Percentiles rank a stretch among this genome's conserved stretches.
Evolutionary conservation across 2,797 vertebrate species (phyloP).

Genomic region (Paramormyrops hopkinsi): DNA sequence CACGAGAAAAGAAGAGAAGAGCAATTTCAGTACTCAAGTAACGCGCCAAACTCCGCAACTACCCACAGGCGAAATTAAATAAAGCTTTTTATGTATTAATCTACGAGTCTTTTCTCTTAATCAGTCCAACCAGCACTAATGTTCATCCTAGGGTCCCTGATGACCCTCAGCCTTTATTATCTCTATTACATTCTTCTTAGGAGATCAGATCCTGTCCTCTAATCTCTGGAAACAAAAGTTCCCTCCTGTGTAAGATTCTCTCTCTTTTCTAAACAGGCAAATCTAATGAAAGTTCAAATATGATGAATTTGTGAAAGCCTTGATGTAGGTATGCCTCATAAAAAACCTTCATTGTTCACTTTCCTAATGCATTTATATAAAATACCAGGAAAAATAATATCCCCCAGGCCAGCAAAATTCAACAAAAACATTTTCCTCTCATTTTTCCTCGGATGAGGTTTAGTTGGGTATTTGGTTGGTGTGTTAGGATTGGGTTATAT

Average conservation of each 20-base stretch:
- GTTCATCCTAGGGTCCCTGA: neutral
- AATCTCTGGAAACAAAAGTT: neutral
- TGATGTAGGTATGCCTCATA: neutral
- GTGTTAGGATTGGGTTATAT: neutral
- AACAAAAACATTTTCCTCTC: neutral
- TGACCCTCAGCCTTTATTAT: neutral
- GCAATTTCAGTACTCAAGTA: neutral
- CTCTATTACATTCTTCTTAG: neutral
- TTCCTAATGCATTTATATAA: neutral
- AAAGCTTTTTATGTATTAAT: neutral
- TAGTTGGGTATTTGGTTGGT: neutral
- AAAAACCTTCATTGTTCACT: neutral
- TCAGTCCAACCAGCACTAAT: neutral
- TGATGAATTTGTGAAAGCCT: neutral
- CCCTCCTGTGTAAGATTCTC: neutral
- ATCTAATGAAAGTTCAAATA: neutral
- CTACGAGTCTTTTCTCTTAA: neutral
- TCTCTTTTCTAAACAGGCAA: neutral
- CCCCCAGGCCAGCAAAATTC: neutral
- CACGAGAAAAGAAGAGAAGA: too few species aligned
- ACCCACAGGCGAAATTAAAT: neutral
- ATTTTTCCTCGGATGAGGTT: neutral
- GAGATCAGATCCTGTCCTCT: neutral
- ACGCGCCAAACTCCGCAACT: neutral
- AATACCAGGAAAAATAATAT: neutral